Evolutionary conservation across 2,888 invertebrate genomes (phyloP), one percentile per base, ranked within the genome.

Genomic region (Cerastis rubricosa): DNA sequence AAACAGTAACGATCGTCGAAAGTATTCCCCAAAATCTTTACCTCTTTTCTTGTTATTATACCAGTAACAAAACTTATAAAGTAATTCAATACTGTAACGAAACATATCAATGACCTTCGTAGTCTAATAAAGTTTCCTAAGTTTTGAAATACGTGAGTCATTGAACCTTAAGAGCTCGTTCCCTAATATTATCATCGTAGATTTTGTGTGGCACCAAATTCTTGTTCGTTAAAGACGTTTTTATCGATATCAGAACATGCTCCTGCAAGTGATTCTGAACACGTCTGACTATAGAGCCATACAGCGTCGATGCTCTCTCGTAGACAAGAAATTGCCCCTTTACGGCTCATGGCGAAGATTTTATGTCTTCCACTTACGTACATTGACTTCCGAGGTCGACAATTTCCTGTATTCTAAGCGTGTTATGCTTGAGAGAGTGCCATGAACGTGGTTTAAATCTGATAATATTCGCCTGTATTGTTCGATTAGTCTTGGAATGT

Each of bases 261-360:
- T 86, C 81, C 81, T 89, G 85, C 78, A 90, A 90, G 84, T 85
- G 87, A 94, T 94, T 93, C 94, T 72, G 83, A 87, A 90, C 94
- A 94, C 94, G 94, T 94, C 86, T 90, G 78, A 77, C 89, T 90
- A 92, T 92, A 92, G 90, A 91, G 91, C 89, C 89, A 90, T 93
- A 91, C 88, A 91, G 90, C 89, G 88, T 83, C 91, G 89, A 92
- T 91, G 91, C 90, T 93, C 91, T 90, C 89, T 91, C 91, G 91
- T 92, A 93, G 92, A 94, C 94, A 94, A 93, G 94, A 94, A 95
- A 95, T 94, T 93, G 93, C 94, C 92, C 91, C 93, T 94, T 94
- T 94, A 95, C 91, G 91, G 92, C 92, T 90, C 91, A 93, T 92
- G 92, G 91, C 89, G 92, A 91, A 92, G 93, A 94, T 94, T 95